Conservation (phyloP, 2,888 invertebrate genomes). For the Quadroppia sp. region DNA sequence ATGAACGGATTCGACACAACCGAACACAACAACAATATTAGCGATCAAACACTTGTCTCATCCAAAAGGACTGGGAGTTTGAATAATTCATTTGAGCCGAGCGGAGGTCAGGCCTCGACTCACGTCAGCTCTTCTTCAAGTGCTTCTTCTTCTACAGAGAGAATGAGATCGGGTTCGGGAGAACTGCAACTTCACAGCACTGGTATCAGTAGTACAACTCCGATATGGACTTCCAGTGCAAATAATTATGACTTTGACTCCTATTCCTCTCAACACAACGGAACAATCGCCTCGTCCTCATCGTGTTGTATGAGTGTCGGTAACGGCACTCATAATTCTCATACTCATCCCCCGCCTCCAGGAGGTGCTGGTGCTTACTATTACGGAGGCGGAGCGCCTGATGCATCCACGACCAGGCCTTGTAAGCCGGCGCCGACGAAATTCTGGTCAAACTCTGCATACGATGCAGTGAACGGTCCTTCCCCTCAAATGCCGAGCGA, state of each 20-base stretch:
- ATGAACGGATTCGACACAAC: slow-evolving; percentile 40
- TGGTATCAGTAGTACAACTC: slow-evolving; percentile 37
- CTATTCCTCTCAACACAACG: slow-evolving; percentile 34
- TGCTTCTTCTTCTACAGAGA: slow-evolving; percentile 31
- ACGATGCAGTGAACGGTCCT: slow-evolving; percentile 7
- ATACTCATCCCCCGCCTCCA: neutral
- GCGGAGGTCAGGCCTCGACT: slow-evolving; percentile 14
- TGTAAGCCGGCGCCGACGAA: slow-evolving; percentile 35
- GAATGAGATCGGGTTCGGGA: slow-evolving; percentile 39
- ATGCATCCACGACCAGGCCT: neutral
- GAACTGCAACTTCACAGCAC: slow-evolving; percentile 25
- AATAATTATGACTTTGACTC: slow-evolving; percentile 37
- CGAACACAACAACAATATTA: slow-evolving; percentile 25
- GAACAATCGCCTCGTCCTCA: slow-evolving; percentile 16
- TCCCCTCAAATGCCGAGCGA: slow-evolving; percentile 37
- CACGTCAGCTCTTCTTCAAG: slow-evolving; percentile 24
- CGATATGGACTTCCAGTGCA: slow-evolving; percentile 34
- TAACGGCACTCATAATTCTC: slow-evolving; percentile 28
- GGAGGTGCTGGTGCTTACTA: neutral
- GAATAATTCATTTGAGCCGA: slow-evolving; percentile 29
- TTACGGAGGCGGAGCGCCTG: neutral
- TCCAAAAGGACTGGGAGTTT: slow-evolving; percentile 10
- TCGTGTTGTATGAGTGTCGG: slow-evolving; percentile 35
- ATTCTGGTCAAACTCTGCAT: slow-evolving; percentile 43
- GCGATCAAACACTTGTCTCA: slow-evolving; percentile 8